Evolutionary conservation across 23 tunicate genomes (phyloP).

Genomic region (Clavelina lepadiformis): DNA sequence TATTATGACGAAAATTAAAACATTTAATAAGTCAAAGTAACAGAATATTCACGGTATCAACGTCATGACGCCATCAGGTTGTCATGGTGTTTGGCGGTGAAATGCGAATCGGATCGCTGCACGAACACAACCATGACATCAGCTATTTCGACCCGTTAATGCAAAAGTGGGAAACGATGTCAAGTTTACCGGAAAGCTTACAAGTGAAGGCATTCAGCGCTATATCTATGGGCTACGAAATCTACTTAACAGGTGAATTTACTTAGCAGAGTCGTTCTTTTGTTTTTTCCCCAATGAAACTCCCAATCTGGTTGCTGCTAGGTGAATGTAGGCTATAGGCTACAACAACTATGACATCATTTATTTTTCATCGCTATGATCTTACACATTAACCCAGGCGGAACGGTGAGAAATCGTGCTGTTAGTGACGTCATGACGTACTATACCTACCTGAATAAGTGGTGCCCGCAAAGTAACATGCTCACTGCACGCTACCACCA

Average conservation of each 20-base stretch:
- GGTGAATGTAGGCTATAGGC: too few species aligned
- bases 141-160: conserved; percentile 48
- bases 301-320: too few species aligned
- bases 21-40: too few species aligned
- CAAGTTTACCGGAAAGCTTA: conserved; percentile 5
- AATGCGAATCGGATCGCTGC: conserved; percentile 19
- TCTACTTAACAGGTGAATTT: conserved; percentile 59
- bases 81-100: conserved; percentile 74
- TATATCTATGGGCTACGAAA: conserved; percentile 55
- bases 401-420: conserved; percentile 56
- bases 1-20: too few species aligned
- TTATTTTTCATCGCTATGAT: too few species aligned
- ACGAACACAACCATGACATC: conserved; percentile 39
- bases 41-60: too few species aligned
- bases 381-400: conserved; percentile 42
- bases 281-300: neutral
- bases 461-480: conserved; percentile 28
- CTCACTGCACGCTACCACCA: conserved; percentile 61
- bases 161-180: conserved; percentile 46
- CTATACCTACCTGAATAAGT: conserved; percentile 67
- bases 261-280: too few species aligned
- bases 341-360: too few species aligned
- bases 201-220: conserved; percentile 51
- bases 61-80: conserved; percentile 62
- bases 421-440: conserved; percentile 46